Evolutionary conservation across 1,140 invertebrate genomes (phyloP), one percentile per base, ranked within the genome.

Genomic region (Monomorium pharaonis): DNA sequence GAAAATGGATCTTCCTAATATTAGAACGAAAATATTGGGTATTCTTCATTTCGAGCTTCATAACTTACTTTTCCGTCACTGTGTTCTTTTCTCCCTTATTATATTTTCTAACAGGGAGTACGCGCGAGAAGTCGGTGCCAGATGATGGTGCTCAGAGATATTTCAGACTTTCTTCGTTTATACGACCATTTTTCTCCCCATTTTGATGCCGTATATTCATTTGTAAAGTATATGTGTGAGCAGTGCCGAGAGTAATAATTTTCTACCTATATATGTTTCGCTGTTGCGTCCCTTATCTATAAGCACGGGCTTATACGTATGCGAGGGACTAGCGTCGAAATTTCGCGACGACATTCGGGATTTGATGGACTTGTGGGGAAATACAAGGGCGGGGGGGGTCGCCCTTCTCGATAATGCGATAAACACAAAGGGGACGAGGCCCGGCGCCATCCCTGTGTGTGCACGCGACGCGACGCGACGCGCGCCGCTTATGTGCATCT

Each of bases 351-450:
- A 83, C 37, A 58, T 80, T 60, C n/a, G 62, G 42, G 42, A 62
- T 81, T 81, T 81, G 75, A 85, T 81, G 63, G 76, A 81, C 76
- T 62, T 37, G 54, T 9, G 37, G 67, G 51, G 51, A 56, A 72
- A 72, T 14, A 44, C 7, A 37, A n/a, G n/a, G n/a, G n/a, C n/a
- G 42, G 6, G 14, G 27, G 27, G 30, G 21, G 54, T 72, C 60
- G 78, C 72, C 60, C 47, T 84, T 89, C 77, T 91, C 86, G 74
- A 91, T 91, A 90, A 90, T 72, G 74, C 72, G 37, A 60, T 86
- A 88, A 90, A 92, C 87, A 88, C 89, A 90, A 91, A 92, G 86
- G 84, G 75, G 76, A 81, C 69, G 24, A 63, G 16, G 24, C 47
- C 83, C 9, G 30, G 58, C 24, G 27, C 78, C 37, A 18, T 63